A percentile compares a stretch with the other conserved stretches of the same genome.
Conservation (phyloP, 1,140 invertebrate species). For the Leptopilina boulardi region DNA sequence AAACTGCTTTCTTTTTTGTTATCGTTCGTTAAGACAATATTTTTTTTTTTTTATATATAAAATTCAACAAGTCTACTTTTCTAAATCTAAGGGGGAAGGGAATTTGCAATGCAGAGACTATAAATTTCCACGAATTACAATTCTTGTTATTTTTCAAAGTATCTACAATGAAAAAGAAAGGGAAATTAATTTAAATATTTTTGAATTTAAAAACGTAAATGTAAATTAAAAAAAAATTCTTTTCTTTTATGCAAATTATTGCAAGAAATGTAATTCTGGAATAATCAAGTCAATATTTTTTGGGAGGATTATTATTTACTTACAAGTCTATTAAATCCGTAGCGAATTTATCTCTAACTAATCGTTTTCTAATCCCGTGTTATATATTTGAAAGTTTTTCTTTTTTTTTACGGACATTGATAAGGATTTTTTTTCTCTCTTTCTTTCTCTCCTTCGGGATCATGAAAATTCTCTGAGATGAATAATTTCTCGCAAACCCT, state of each 20-base stretch:
- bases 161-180: too few relatives aligned
- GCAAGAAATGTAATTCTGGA: neutral
- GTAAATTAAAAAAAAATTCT: too few relatives aligned
- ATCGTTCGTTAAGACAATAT: constrained; percentile 52
- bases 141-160: too few relatives aligned
- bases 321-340: neutral
- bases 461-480: neutral
- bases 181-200: too few relatives aligned
- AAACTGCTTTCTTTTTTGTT: neutral
- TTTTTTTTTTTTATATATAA: too few relatives aligned
- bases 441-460: neutral
- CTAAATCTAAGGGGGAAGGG: constrained; percentile 35
- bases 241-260: too few relatives aligned
- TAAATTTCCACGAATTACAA: neutral
- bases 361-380: neutral
- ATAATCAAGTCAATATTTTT: neutral
- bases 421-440: neutral
- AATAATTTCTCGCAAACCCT: neutral
- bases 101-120: neutral
- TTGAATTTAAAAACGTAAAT: too few relatives aligned
- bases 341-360: neutral
- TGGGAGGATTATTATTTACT: neutral
- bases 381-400: neutral
- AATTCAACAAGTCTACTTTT: constrained; percentile 60
- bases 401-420: neutral